Conservation (phyloP, 2,888 invertebrate species). For the Papilio gigon region DNA sequence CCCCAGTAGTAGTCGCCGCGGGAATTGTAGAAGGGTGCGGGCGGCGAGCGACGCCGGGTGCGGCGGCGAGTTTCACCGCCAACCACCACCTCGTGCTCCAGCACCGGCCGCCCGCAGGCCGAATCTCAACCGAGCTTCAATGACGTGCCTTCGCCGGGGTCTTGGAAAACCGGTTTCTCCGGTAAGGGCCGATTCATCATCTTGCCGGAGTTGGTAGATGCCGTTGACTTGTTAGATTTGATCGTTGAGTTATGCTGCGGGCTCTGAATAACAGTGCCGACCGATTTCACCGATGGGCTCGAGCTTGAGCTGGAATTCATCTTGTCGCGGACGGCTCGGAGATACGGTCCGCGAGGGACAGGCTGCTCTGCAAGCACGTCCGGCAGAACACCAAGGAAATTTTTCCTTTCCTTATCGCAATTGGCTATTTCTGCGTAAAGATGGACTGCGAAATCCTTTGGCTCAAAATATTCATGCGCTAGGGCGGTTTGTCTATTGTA, state of each 20-base stretch:
- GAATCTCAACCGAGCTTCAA: conserved; percentile 59
- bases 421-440: conserved; percentile 85
- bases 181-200: conserved; percentile 88
- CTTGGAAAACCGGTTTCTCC: conserved; percentile 79
- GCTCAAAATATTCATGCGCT: conserved; percentile 79
- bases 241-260: conserved; percentile 59
- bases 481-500: conserved; percentile 72
- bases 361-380: conserved; percentile 72
- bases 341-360: conserved; percentile 82
- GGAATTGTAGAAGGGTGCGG: conserved; percentile 17
- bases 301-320: conserved; percentile 57
- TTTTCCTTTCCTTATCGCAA: conserved; percentile 66
- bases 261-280: conserved; percentile 51
- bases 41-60: conserved; percentile 20
- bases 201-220: conserved; percentile 76
- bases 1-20: conserved; percentile 32
- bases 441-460: conserved; percentile 81
- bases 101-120: conserved; percentile 42
- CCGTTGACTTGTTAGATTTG: conserved; percentile 60
- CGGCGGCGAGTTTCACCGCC: conserved; percentile 20
- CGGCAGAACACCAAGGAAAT: conserved; percentile 67
- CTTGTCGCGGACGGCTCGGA: conserved; percentile 84
- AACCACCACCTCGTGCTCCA: conserved; percentile 41
- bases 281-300: conserved; percentile 52
- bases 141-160: conserved; percentile 73